Conservation (phyloP, 2,113 vertebrate genomes). For the Peromyscus californicus region DNA sequence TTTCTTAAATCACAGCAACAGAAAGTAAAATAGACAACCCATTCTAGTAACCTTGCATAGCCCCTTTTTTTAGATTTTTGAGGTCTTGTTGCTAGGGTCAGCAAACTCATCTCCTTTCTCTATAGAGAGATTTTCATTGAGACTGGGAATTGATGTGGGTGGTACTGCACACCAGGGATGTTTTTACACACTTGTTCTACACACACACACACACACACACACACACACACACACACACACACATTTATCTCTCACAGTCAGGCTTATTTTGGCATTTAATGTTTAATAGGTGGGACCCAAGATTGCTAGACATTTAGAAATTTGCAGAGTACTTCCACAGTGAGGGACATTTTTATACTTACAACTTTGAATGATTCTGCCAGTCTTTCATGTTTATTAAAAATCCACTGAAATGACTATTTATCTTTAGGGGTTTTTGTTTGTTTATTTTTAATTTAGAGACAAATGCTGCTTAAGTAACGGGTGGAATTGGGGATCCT, state of each 20-base stretch:
- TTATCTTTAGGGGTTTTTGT: background rate
- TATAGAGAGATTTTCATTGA: background rate
- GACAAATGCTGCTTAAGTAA: background rate
- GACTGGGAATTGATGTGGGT: background rate
- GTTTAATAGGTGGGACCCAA: background rate
- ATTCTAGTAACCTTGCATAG: background rate
- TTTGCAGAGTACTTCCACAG: background rate
- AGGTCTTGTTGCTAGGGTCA: background rate
- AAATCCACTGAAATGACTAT: slow-evolving; percentile 7
- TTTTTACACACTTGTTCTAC: background rate
- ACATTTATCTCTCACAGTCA: background rate
- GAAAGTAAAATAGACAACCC: background rate
- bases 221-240: background rate
- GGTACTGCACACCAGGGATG: background rate
- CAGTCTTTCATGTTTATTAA: background rate
- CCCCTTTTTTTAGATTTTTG: background rate
- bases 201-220: background rate
- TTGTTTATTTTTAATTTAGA: background rate
- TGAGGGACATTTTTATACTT: background rate
- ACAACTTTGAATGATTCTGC: background rate
- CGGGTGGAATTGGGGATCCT: background rate
- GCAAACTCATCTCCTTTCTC: background rate
- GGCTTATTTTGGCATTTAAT: background rate
- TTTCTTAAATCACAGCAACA: background rate
- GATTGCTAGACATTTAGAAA: background rate